Evolutionary conservation across 2,797 vertebrate genomes (phyloP).

Genomic region (Arrhamphus sclerolepis): DNA sequence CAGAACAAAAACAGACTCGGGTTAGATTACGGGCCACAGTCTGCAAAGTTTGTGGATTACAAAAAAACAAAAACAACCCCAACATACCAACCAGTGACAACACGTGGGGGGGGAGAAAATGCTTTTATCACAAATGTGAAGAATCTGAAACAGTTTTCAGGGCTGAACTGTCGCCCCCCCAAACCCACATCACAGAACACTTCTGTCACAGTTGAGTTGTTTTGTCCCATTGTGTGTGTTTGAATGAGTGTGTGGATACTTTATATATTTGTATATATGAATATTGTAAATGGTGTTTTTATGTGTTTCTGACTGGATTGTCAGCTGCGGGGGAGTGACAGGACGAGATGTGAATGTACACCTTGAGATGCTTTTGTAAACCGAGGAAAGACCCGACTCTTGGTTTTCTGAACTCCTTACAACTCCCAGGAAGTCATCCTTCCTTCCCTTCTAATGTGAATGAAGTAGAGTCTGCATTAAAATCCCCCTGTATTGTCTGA

Average conservation of each 20-base stretch:
- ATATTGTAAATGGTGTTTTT: slow-evolving; percentile 81
- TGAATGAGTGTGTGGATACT: slow-evolving; percentile 46
- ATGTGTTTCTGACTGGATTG: slow-evolving; percentile 59
- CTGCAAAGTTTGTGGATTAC: background rate
- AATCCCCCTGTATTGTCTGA: too few species aligned
- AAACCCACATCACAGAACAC: slow-evolving; percentile 1
- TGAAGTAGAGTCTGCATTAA: background rate
- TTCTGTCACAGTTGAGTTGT: slow-evolving; percentile 30
- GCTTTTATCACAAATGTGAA: background rate
- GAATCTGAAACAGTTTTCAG: background rate
- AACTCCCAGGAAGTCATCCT: background rate
- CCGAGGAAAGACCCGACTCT: slow-evolving; percentile 23
- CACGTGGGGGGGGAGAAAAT: background rate
- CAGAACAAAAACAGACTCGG: too few species aligned
- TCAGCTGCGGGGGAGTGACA: slow-evolving; percentile 23
- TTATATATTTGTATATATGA: slow-evolving; percentile 80
- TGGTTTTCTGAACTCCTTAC: slow-evolving; percentile 22
- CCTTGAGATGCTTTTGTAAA: slow-evolving; percentile 38
- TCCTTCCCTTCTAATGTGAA: slow-evolving; percentile 15
- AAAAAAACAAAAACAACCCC: too few species aligned
- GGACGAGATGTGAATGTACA: background rate
- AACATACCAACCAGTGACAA: background rate
- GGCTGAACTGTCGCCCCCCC: slow-evolving; percentile 6
- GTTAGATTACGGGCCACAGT: too few species aligned
- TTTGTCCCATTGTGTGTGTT: slow-evolving; percentile 34